Conservation (phyloP, 1,140 invertebrate species). For the Antheraea mylitta region DNA sequence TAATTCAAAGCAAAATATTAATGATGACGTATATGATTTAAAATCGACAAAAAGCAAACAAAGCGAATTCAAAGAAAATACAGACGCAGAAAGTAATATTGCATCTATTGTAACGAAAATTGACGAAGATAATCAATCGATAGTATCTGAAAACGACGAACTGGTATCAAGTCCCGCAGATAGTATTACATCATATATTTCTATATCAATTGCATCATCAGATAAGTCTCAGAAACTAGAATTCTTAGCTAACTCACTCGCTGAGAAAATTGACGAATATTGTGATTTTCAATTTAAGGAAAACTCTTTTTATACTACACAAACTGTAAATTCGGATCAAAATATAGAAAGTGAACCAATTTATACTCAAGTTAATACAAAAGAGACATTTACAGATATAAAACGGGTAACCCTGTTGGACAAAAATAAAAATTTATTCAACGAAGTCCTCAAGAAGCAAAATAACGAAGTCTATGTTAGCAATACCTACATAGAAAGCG, state of each 20-base stretch:
- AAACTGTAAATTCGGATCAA: constrained; percentile 41
- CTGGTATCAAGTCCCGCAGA: constrained; percentile 68
- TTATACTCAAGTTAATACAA: constrained; percentile 66
- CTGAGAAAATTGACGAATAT: constrained; percentile 78
- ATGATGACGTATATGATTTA: constrained; percentile 44
- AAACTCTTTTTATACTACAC: constrained; percentile 46
- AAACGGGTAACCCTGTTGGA: constrained; percentile 52
- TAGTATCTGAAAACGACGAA: constrained; percentile 70
- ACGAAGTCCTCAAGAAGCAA: constrained; percentile 44
- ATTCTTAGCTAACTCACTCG: constrained; percentile 74
- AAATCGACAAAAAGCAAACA: constrained; percentile 44
- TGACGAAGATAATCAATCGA: constrained; percentile 53
- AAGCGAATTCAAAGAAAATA: constrained; percentile 29
- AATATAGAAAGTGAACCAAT: constrained; percentile 50
- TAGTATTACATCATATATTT: constrained; percentile 76
- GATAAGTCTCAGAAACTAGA: constrained; percentile 74
- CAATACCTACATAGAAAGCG: constrained; percentile 59
- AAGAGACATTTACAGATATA: constrained; percentile 67
- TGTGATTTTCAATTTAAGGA: constrained; percentile 73
- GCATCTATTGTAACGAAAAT: constrained; percentile 26
- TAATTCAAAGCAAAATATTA: constrained; percentile 25
- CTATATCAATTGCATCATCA: constrained; percentile 69
- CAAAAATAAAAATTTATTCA: constrained; percentile 47
- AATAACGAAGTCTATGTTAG: constrained; percentile 55
- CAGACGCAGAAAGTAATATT: constrained; percentile 17